Evolutionary conservation across 2,888 invertebrate genomes (phyloP).

Genomic region (Torymus auratus): DNA sequence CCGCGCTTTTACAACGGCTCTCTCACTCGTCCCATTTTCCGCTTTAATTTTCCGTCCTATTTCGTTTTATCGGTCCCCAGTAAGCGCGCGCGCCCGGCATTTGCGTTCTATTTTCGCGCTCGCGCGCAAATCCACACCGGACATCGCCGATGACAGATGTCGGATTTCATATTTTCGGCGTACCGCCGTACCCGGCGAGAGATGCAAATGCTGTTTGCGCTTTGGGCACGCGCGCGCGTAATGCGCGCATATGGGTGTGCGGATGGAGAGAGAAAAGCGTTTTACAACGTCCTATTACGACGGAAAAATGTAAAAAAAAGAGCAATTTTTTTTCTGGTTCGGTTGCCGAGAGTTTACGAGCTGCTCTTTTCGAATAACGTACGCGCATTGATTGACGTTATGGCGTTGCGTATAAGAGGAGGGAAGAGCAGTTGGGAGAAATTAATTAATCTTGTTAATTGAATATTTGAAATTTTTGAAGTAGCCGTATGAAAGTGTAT

Average conservation of each 20-base stretch:
- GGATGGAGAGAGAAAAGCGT: constrained; percentile 9
- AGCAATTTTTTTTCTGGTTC: not conserved
- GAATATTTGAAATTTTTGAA: too few relatives aligned
- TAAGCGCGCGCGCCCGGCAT: constrained; percentile 5
- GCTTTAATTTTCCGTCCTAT: constrained; percentile 36
- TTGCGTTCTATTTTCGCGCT: constrained; percentile 14
- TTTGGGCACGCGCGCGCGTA: not conserved
- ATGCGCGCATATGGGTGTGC: not conserved
- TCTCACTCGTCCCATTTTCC: not conserved
- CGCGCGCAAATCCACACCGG: not conserved
- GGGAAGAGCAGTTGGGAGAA: too few relatives aligned
- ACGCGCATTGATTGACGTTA: too few relatives aligned
- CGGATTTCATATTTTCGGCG: constrained; percentile 45
- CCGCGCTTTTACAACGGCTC: not conserved
- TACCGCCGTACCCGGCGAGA: not conserved
- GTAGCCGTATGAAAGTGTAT: too few relatives aligned
- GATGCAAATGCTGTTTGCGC: constrained; percentile 37
- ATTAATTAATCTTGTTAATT: too few relatives aligned
- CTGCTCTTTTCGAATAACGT: too few relatives aligned
- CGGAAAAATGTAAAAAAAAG: constrained; percentile 2
- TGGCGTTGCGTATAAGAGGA: too few relatives aligned
- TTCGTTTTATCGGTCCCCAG: constrained; percentile 18
- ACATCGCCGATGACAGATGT: constrained; percentile 47
- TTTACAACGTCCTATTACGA: constrained; percentile 22
- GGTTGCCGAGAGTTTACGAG: too few relatives aligned